Percentiles rank a stretch among this genome's conserved stretches.
These are phyloP conservation scores for Syngnathus rostellatus DNA, from an alignment of 2,797 vertebrate genomes.

Conservation along the genomic window DNA sequence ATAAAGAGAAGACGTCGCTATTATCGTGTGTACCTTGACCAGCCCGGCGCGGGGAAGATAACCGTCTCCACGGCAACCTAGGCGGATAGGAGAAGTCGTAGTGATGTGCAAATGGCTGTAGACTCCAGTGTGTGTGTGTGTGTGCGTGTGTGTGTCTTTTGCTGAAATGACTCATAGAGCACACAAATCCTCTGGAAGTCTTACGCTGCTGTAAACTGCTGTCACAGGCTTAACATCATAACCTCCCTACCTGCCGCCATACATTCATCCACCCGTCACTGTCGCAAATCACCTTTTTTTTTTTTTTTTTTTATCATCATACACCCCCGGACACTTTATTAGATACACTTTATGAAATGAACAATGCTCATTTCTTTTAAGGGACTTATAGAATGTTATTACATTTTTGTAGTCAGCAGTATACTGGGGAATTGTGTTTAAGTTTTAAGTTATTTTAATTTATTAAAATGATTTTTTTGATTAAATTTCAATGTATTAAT, in stretches of 20 bases:
- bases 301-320: background rate
- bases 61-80: conserved; percentile 52
- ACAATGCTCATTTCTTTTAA: too few relatives aligned
- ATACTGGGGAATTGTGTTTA: too few relatives aligned
- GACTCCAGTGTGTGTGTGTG: conserved; percentile 10
- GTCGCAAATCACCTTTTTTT: conserved; percentile 28
- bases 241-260: background rate
- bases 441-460: too few relatives aligned
- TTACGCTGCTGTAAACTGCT: conserved; percentile 36
- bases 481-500: too few relatives aligned
- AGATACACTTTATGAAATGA: background rate
- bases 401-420: too few relatives aligned
- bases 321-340: background rate
- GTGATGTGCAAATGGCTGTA: conserved; percentile 31
- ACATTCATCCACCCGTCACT: conserved; percentile 4
- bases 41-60: conserved; percentile 11
- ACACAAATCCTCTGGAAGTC: conserved; percentile 36
- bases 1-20: background rate
- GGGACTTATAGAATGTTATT: too few relatives aligned
- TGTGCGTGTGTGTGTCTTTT: conserved; percentile 8
- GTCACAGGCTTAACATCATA: conserved; percentile 30
- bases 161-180: conserved; percentile 41
- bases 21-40: background rate
- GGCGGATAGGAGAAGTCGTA: conserved; percentile 16
- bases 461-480: too few relatives aligned